Evolutionary conservation across 2,888 invertebrate species (phyloP), one percentile per base, ranked within the genome.

Genomic region (Ophioninae sp.): DNA sequence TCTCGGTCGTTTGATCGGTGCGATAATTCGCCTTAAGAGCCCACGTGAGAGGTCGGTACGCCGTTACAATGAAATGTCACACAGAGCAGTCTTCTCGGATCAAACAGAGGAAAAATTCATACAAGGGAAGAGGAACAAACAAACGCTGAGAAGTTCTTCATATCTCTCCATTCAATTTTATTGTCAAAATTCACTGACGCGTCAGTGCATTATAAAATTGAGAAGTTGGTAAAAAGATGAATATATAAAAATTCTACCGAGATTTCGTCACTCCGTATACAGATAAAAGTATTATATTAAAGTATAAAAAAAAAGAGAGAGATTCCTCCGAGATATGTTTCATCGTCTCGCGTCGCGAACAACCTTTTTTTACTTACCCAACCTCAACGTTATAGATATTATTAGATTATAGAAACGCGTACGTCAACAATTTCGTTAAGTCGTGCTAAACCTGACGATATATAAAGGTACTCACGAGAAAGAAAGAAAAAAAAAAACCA

Each of bases 131-230:
- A 13, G 17, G 17, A 51, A 51, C 51, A 17, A 51, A 10, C 51
- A 17, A 51, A 10, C 51, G 58, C 39, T 71, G 10, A 58, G 17
- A 58, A 51, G 67, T 23, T 17, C 37, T 51, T 44, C 63, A 23
- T 73, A 68, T 68, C 37, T 67, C 71, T 64, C 56, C 64, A 79
- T 72, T 79, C 64, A 81, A 78, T 67, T 81, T 81, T 84, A 84
- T 84, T 84, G 84, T 81, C 81, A 81, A 84, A 77, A 75, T 79
- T 75, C 75, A 41, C 75, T 81, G 79, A 84, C 75, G 58, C n/a
- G 10, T 59, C 81, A 76, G 75, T 51, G 39, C 56, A 78, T 78
- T 74, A 64, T 74, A 77, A 84, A 84, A 79, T 75, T 72, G 56
- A 64, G 75, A 79, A 81, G 8, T 72, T 51, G 59, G 20, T 81